Evolutionary conservation across 2,797 vertebrate genomes (phyloP).

Genomic region (Callimico goeldii): DNA sequence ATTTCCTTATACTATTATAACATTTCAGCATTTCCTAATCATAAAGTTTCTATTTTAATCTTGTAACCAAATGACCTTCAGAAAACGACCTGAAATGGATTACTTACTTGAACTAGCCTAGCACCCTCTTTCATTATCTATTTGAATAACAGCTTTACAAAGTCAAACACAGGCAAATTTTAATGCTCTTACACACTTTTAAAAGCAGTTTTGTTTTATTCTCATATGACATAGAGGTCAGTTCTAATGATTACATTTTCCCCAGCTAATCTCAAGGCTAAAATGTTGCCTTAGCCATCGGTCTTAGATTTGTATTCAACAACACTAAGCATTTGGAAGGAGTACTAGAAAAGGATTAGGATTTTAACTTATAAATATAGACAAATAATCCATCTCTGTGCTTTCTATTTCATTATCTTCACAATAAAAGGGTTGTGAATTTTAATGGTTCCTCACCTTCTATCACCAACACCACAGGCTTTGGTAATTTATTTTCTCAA

Average conservation of each 20-base stretch:
- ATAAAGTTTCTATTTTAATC: constrained; percentile 53
- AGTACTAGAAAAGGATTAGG: neutral
- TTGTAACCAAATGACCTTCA: constrained; percentile 58
- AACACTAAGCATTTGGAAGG: neutral
- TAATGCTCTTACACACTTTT: constrained; percentile 53
- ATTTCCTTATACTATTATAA: neutral
- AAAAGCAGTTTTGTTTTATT: constrained; percentile 50
- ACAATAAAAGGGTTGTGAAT: neutral
- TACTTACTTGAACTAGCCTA: constrained; percentile 29
- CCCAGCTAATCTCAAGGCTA: constrained; percentile 48
- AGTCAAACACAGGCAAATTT: constrained; percentile 56
- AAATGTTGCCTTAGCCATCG: neutral
- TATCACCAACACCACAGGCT: neutral
- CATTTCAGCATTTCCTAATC: constrained; percentile 17
- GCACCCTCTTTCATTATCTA: constrained; percentile 46
- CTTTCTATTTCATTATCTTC: constrained; percentile 2
- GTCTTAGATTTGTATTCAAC: constrained; percentile 40
- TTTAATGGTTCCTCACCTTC: neutral
- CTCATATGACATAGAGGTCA: constrained; percentile 35
- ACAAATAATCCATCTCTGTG: constrained; percentile 11
- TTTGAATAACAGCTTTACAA: constrained; percentile 50
- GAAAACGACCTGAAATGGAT: constrained; percentile 28
- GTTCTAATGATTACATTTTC: constrained; percentile 9
- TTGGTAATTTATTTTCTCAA: constrained; percentile 9
- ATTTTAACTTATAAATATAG: constrained; percentile 23